phyloP scores from a whole-genome alignment of 2,113 vertebrate genomes.

The Barbus barbus region DNA sequence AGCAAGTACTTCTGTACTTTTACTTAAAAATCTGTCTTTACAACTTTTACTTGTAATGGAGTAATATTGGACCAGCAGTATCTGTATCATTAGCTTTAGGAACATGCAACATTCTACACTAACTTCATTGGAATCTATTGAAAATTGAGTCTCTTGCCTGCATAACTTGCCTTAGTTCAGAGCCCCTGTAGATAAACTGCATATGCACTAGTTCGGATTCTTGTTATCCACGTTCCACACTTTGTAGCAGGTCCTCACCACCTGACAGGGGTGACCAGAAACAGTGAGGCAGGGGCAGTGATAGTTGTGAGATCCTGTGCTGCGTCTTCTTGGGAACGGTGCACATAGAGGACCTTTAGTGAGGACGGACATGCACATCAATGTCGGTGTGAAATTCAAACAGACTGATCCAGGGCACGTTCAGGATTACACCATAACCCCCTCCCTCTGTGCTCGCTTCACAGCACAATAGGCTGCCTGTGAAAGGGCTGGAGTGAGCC shows the following conservation, averaged over 20 bases:
- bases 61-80: too few species aligned
- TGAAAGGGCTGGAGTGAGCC: slow-evolving; percentile 77
- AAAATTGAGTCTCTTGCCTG: neutral
- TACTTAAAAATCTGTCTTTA: too few species aligned
- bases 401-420: slow-evolving; percentile 83
- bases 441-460: slow-evolving; percentile 71
- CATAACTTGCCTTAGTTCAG: too few species aligned
- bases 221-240: slow-evolving; percentile 10
- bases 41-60: too few species aligned
- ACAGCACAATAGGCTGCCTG: slow-evolving; percentile 76
- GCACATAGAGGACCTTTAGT: slow-evolving; percentile 68
- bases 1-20: too few species aligned
- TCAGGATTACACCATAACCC: slow-evolving; percentile 78
- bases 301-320: slow-evolving; percentile 57
- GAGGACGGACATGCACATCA: slow-evolving; percentile 64
- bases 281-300: slow-evolving; percentile 36
- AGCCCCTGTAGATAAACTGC: neutral
- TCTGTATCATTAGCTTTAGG: too few species aligned
- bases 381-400: slow-evolving; percentile 79
- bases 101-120: too few species aligned
- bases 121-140: neutral
- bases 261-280: slow-evolving; percentile 18
- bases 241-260: neutral
- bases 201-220: neutral
- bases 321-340: slow-evolving; percentile 66